Evolutionary conservation across 1,140 invertebrate genomes (phyloP).

Genomic region (Pseudachorutes palmiensis): DNA sequence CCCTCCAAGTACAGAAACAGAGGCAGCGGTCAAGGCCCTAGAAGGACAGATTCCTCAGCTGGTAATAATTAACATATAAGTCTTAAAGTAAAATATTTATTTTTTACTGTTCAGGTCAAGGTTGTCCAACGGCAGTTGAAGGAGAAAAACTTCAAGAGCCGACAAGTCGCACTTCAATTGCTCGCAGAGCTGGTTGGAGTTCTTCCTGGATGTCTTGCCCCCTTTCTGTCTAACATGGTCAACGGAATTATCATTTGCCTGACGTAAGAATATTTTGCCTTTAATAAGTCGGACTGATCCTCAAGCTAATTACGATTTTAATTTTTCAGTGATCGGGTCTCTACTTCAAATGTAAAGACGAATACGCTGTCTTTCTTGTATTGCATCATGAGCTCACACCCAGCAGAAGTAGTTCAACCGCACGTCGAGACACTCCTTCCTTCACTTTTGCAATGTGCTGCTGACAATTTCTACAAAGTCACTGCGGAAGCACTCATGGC

Average conservation of each 20-base stretch:
- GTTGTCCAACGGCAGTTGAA: constrained; percentile 83
- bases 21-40: constrained; percentile 26
- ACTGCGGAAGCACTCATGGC: constrained; percentile 89
- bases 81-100: too few species aligned
- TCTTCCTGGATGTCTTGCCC: constrained; percentile 52
- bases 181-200: constrained; percentile 83
- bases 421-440: constrained; percentile 78
- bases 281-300: neutral
- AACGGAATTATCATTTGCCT: constrained; percentile 33
- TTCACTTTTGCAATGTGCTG: constrained; percentile 75
- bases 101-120: constrained; percentile 62
- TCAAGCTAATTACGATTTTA: constrained; percentile 32
- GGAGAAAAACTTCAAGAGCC: constrained; percentile 86
- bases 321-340: constrained; percentile 71
- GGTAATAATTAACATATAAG: too few species aligned
- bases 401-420: constrained; percentile 58
- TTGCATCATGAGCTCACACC: constrained; percentile 74
- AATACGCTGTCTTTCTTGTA: constrained; percentile 90
- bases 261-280: too few species aligned
- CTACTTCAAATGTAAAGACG: constrained; percentile 97
- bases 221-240: constrained; percentile 32
- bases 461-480: constrained; percentile 97
- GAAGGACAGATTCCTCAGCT: constrained; percentile 34
- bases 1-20: constrained; percentile 26
- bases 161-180: constrained; percentile 83